Base-by-base conservation (phyloP, 2,888 invertebrate species). In the Drosophila antonietae region DNA sequence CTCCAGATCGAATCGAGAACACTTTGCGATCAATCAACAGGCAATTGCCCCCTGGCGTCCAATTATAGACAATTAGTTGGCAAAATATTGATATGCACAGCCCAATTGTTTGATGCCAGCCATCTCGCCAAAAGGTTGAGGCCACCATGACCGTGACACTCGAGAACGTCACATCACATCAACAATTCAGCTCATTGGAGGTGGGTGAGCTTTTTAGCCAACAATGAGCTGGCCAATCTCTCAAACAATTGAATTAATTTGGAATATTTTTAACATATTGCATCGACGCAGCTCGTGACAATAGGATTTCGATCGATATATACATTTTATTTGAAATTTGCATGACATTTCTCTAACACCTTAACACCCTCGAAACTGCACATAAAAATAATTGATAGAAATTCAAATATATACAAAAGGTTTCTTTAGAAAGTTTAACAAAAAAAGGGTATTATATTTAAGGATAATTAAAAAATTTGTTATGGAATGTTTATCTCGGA, bases 41-140 rank as follows among this genome's bases (percentile, higher is more conserved):
- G 68, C 60, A 58, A 87, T 57, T 79, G 73, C 83, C 72, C 56
- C 71, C 44, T 68, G 70, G 73, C 75, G 41, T 51, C 62, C 76
- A 86, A 89, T 89, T 89, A 86, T 71, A 62, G 51, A 86, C 76
- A 84, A 76, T 86, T 86, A 86, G 78, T 86, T 78, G 76, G 89
- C 89, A 89, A 77, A 86, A 89, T 84, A 73, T 83, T 74, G 56
- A 77, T 68, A 71, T 66, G 56, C 35, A 67, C 46, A 66, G 33
- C 37, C 41, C 51, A 58, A 53, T 63, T 70, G 44, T 51, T 60
- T 43, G 61, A 63, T 62, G 62, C 61, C 72, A n/a, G 64, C 64
- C 64, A 44, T 61, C 68, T 66, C 59, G 59, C 78, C 62, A 61
- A 77, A 71, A 64, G 53, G 57, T 58, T 73, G 61, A 39, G 86